These are phyloP conservation scores for Pseudobourletiella spinata DNA, from an alignment of 1,140 invertebrate species.

Conservation along the genomic window DNA sequence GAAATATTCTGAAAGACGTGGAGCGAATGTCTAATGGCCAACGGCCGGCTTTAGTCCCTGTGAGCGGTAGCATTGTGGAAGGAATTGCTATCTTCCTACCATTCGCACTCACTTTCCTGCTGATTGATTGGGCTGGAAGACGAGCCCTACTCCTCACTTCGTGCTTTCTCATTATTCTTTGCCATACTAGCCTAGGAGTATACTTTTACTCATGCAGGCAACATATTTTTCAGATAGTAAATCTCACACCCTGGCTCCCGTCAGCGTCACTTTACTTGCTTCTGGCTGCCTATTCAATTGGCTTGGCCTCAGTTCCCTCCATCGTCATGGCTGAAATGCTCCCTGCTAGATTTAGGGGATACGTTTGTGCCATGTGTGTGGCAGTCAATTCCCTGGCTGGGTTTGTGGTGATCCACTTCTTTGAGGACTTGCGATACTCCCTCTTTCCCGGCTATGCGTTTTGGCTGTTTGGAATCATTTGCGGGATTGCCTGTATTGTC, in stretches of 20 bases:
- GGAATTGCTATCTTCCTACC: not conserved
- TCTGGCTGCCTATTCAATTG: constrained; percentile 22
- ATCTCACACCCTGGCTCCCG: constrained; percentile 12
- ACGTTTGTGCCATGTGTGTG: constrained; percentile 6
- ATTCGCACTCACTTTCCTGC: not conserved
- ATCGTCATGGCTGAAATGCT: constrained; percentile 25
- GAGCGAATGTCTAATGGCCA: not conserved
- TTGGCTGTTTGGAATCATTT: not conserved
- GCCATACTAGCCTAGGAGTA: not conserved
- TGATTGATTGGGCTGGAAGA: not conserved
- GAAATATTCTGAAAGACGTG: not conserved
- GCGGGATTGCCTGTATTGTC: not conserved
- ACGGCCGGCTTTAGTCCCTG: not conserved
- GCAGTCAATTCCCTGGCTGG: constrained; percentile 40
- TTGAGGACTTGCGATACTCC: not conserved
- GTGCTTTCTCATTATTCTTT: not conserved
- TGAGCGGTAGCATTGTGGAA: not conserved
- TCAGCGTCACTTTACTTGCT: constrained; percentile 1
- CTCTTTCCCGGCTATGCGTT: not conserved
- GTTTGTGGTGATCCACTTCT: constrained; percentile 46
- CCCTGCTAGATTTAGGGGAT: constrained; percentile 1
- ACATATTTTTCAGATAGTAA: not conserved
- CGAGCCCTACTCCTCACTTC: not conserved
- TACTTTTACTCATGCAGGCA: not conserved
- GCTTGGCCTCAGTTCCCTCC: constrained; percentile 23